Base-by-base conservation (phyloP, 64 coral and sea anemone species). In the Catalaphyllia jardinei region DNA sequence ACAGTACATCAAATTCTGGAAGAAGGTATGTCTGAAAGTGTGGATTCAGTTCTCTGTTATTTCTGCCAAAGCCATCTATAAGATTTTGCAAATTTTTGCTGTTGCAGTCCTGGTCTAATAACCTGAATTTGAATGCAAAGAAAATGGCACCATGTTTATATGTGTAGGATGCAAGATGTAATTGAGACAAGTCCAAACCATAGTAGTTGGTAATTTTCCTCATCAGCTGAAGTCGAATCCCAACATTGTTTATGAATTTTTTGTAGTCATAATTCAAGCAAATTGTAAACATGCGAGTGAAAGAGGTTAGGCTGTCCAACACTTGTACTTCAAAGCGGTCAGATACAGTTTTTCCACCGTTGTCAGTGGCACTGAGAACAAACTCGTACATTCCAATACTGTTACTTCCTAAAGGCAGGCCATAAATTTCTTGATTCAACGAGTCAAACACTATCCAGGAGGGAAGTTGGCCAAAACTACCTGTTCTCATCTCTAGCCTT, bases 391-490 rank as follows among this genome's bases (percentile, higher is more conserved):
- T 69, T 62, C 84, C 64, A 63, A 54, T 91, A 2, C 73, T 29
- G 20, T 63, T 25, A 51, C 15, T 24, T 25, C 73, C 74, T 8
- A 71, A 38, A 10, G 85, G 79, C n/a, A 97, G 62, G 16, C 91
- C 91, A 81, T 97, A 97, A 24, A 97, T 91, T 62, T 83, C 91
- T 46, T 93, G 95, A 18, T 24, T 71, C 5, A 24, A 16, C 75
- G 79, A 31, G 50, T 75, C 39, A 18, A 97, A 86, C 63, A 91
- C 50, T 29, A 97, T 91, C 95, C 95, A 97, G 0, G 91, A 93
- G 29, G 74, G 12, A 12, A 97, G 60, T 11, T 83, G 29, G 8
- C 25, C 52, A 39, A 49, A 60, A 24, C 51, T 42, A 38, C 25
- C 33, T 71, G 88, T 89, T 27, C 73, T 86, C 73, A 97, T 67